Base-by-base conservation (phyloP, 2,888 invertebrate species). In the Hydrotaea cyrtoneurina region DNA sequence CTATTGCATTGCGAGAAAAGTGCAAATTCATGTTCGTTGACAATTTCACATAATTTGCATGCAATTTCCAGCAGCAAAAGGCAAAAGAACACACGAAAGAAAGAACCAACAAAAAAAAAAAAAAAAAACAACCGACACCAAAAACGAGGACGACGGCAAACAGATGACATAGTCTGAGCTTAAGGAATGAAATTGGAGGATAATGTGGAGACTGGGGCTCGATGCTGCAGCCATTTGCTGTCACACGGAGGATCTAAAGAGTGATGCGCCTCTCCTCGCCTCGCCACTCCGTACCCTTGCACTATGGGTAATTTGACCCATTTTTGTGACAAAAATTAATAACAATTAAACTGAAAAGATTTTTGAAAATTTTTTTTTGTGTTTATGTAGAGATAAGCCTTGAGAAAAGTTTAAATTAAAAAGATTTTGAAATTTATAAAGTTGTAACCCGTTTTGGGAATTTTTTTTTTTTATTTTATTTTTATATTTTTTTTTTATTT, bases 1-100 rank as follows among this genome's bases (percentile, higher is more conserved):
- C 89, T 80, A 36, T 80, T 89, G 90, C 89, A 89, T 89, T 89
- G 90, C 88, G 89, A 86, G 86, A 88, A 91, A 91, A 90, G 91
- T 90, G 91, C 91, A 90, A 90, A 90, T 89, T 89, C 90, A 90
- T 90, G 91, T 90, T 91, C 89, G 90, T 89, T 91, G 90, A 90
- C 91, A 90, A 90, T 91, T 91, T 90, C 89, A 89, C 90, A 91
- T 90, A 91, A 85, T 85, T 85, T 85, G 85, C 85, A 82, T 85
- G 85, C 82, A 85, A 82, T 85, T 82, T 85, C 79, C 79, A 55
- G 79, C 79, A 55, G 79, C 50, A 69, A 77, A 76, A 71, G 43
- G 39, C 71, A 80, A 75, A 10, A 15, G 43, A 3, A 7, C 31
- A 71, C 26, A 39, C 71, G 78, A 75, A 10, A 15, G 43, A 3